A percentile compares a stretch with the other conserved stretches of the same genome.
phyloP scores from a whole-genome alignment of 2,888 invertebrate species.

The Leptinotarsa tumamoca region DNA sequence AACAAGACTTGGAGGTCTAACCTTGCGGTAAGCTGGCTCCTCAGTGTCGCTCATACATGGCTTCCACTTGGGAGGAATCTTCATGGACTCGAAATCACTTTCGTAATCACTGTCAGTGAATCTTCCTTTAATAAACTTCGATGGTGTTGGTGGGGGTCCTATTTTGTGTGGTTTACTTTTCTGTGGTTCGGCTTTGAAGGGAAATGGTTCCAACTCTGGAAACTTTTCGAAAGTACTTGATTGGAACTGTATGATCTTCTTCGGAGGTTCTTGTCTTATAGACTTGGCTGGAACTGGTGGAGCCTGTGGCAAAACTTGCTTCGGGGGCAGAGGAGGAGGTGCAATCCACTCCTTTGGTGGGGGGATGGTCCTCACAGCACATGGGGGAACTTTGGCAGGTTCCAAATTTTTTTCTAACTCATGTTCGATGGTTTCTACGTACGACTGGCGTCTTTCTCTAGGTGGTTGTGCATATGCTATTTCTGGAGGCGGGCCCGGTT shows the following conservation, averaged over 20 bases:
- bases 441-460: slow-evolving; percentile 67
- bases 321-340: slow-evolving; percentile 66
- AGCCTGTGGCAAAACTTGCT: slow-evolving; percentile 65
- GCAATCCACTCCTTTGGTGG: slow-evolving; percentile 62
- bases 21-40: slow-evolving; percentile 71
- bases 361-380: slow-evolving; percentile 70
- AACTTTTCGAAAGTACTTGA: slow-evolving; percentile 64
- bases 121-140: slow-evolving; percentile 71
- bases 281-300: slow-evolving; percentile 64
- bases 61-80: slow-evolving; percentile 70
- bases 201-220: slow-evolving; percentile 68
- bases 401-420: slow-evolving; percentile 69
- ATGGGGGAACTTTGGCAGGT: slow-evolving; percentile 69
- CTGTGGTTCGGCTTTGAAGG: slow-evolving; percentile 67
- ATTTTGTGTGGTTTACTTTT: slow-evolving; percentile 62
- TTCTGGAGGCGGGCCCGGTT: slow-evolving; percentile 77
- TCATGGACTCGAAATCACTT: slow-evolving; percentile 71
- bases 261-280: slow-evolving; percentile 55
- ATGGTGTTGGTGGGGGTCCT: slow-evolving; percentile 71
- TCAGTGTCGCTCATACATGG: slow-evolving; percentile 76
- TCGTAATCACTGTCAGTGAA: slow-evolving; percentile 77
- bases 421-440: slow-evolving; percentile 72
- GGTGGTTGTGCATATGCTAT: slow-evolving; percentile 73
- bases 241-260: slow-evolving; percentile 53
- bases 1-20: slow-evolving; percentile 68